Percentiles rank a stretch among this genome's conserved stretches.
Evolutionary conservation across 2,797 vertebrate genomes (phyloP).

Genomic region (Linurgus olivaceus): DNA sequence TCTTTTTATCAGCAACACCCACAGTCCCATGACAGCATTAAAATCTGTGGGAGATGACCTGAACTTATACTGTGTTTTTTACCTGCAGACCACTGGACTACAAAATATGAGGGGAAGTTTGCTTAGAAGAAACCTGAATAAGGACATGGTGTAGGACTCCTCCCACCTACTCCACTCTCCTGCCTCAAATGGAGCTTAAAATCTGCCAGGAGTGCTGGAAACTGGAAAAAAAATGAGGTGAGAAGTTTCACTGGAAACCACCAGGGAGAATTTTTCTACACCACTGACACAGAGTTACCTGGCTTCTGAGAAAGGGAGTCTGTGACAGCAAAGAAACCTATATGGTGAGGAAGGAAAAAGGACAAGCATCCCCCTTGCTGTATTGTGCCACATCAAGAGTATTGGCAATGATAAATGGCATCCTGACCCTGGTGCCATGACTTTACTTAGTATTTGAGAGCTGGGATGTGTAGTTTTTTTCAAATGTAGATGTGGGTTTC

Average conservation of each 20-base stretch:
- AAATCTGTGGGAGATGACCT: background rate
- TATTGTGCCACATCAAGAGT: background rate
- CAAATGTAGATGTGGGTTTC: background rate
- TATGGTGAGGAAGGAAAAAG: background rate
- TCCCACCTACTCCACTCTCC: background rate
- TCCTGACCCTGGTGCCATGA: background rate
- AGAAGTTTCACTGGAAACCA: background rate
- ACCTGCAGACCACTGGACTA: background rate
- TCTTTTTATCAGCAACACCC: background rate
- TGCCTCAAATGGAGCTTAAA: rapidly evolving
- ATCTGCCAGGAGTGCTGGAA: background rate
- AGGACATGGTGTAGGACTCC: background rate
- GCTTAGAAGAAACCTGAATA: background rate
- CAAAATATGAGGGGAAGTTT: background rate
- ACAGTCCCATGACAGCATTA: too few species aligned
- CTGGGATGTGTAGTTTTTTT: background rate
- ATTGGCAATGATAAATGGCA: background rate
- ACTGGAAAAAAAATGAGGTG: background rate
- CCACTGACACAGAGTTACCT: background rate
- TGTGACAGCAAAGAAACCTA: background rate
- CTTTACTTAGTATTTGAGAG: background rate
- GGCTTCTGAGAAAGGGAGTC: background rate
- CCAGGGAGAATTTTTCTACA: background rate
- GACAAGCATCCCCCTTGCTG: background rate
- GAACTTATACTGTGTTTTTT: background rate